Conservation (phyloP, 2,797 vertebrate genomes). For the Pseudocheirus occidentalis region DNA sequence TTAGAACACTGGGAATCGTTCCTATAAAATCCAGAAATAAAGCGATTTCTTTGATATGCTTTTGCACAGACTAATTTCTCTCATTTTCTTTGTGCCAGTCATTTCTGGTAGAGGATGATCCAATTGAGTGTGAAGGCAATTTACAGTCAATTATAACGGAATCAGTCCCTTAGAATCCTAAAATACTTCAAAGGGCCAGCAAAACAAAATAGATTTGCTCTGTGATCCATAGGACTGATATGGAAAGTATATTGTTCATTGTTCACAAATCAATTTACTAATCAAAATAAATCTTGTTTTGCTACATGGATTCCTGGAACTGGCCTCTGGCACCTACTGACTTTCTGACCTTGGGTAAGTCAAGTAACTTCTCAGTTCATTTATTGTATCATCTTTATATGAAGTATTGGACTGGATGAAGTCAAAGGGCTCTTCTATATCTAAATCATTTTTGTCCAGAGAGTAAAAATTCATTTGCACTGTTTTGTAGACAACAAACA, state of each 20-base stretch:
- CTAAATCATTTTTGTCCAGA: not conserved
- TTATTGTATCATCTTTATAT: not conserved
- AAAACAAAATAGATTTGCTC: conserved; percentile 7
- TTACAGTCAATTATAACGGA: conserved; percentile 32
- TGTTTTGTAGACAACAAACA: conserved; percentile 22
- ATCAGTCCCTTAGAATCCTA: not conserved
- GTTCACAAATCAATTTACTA: conserved; percentile 18
- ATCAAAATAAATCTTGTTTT: not conserved
- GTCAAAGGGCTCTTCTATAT: conserved; percentile 6
- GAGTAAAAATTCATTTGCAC: not conserved
- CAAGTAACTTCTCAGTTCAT: not conserved
- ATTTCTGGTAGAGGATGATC: conserved; percentile 32
- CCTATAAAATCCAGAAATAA: conserved; percentile 25
- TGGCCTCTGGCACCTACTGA: not conserved
- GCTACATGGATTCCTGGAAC: not conserved
- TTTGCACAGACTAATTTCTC: conserved; percentile 15
- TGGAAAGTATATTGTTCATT: conserved; percentile 18
- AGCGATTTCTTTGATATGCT: conserved; percentile 26
- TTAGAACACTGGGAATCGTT: not conserved
- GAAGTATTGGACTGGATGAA: not conserved
- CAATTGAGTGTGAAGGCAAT: conserved; percentile 13
- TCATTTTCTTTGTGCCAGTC: conserved; percentile 38
- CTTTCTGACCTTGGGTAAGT: not conserved
- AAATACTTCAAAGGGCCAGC: conserved; percentile 13
- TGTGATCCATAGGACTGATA: conserved; percentile 26